These are phyloP conservation scores for Podargus strigoides DNA, from an alignment of 2,797 vertebrate genomes.

Conservation along the genomic window DNA sequence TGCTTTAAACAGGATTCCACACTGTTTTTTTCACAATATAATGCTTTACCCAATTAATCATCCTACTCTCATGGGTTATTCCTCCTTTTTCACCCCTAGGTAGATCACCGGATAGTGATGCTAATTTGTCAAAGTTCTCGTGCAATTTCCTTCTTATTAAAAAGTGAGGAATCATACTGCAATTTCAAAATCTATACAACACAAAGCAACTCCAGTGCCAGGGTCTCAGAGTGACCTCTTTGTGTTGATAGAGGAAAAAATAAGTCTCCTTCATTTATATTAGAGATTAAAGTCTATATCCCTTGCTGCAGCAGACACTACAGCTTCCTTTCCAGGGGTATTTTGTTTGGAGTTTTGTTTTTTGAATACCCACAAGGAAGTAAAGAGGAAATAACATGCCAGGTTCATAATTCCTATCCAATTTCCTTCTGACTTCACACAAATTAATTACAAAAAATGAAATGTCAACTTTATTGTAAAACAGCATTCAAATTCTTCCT, in stretches of 20 bases:
- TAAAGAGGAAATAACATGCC: neutral
- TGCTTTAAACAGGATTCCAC: neutral
- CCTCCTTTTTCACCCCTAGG: neutral
- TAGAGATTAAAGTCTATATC: neutral
- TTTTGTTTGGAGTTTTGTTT: neutral
- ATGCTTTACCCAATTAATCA: neutral
- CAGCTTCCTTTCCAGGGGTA: neutral
- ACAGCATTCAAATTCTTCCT: neutral
- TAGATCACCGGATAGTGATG: neutral
- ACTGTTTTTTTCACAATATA: neutral
- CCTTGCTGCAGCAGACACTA: neutral
- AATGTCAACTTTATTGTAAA: slow-evolving; percentile 24
- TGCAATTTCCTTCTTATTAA: slow-evolving; percentile 31
- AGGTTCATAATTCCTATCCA: neutral
- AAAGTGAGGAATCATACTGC: neutral
- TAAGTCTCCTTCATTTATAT: neutral
- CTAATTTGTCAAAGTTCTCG: slow-evolving; percentile 33
- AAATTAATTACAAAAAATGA: slow-evolving; percentile 18
- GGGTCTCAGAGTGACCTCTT: neutral
- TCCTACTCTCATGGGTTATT: neutral
- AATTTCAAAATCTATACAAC: slow-evolving; percentile 13
- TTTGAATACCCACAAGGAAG: neutral
- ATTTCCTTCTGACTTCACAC: neutral
- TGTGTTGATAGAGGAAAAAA: neutral
- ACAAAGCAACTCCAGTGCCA: neutral